These are phyloP conservation scores for Drosophila arawakana DNA, from an alignment of 1,140 invertebrate species.

Conservation along the genomic window DNA sequence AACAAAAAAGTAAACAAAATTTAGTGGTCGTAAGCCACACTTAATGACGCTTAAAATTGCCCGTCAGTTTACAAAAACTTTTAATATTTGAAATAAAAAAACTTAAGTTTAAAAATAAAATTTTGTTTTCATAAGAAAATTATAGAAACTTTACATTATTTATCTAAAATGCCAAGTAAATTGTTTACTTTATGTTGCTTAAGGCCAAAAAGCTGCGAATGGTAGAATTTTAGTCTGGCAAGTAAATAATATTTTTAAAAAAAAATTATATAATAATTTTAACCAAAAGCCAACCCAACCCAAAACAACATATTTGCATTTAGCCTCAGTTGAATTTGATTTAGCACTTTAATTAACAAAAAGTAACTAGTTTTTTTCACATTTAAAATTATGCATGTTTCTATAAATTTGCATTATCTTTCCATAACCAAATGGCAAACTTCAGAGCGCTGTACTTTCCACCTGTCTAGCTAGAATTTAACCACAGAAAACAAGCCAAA, in stretches of 20 bases:
- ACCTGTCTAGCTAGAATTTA: constrained; percentile 17
- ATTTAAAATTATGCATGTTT: neutral
- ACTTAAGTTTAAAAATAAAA: no score
- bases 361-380: neutral
- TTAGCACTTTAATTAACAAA: neutral
- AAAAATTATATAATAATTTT: no score
- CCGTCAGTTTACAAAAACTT: neutral
- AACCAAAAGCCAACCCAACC: no score
- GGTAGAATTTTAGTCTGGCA: no score
- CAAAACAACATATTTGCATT: no score
- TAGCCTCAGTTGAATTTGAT: neutral
- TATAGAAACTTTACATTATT: no score
- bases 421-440: neutral
- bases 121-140: no score
- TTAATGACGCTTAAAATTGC: neutral
- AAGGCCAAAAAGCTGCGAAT: no score
- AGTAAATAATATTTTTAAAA: no score
- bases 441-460: constrained; percentile 42
- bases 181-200: no score
- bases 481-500: constrained; percentile 17
- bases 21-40: neutral
- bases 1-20: neutral
- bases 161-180: no score
- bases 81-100: no score
- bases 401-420: constrained; percentile 12